Evolutionary conservation across 1,140 invertebrate species (phyloP), one percentile per base, ranked within the genome.

Genomic region (Formica exsecta): DNA sequence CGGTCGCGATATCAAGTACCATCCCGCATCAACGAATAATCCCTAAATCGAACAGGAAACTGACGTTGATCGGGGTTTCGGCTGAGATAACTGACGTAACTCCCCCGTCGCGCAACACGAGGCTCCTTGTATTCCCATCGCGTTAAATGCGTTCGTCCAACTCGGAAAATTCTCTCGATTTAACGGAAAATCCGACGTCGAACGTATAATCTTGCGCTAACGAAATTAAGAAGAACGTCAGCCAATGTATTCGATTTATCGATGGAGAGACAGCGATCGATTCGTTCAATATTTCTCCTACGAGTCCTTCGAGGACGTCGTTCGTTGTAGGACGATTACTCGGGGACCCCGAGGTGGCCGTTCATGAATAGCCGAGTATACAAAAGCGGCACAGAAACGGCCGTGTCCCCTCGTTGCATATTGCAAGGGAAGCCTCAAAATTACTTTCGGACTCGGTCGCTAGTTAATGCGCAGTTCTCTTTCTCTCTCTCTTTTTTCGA

Each of bases 371-470:
- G 71, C 71, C 81, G 68, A 73, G 54, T 83, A 68, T 83, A 83
- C 79, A 83, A 83, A 83, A 83, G 79, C 32, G 62, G n/a, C 76
- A 79, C 68, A 73, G 51, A 73, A 51, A 71, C 51, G 80, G 22
- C 61, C 13, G 44, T 83, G 73, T 83, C 80, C 79, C 38, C 74
- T 86, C 86, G 70, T 76, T 85, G 86, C 81, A 87, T 87, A 87
- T 87, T 87, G 73, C 83, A 87, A 85, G 86, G 81, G 83, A 85
- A 84, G 80, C 80, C 81, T 87, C 81, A 76, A 87, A 85, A 87
- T 87, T 87, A 87, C 83, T 76, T 87, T 85, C 86, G 65, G 74
- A 59, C 70, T 85, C 81, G 66, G 68, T 70, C 51, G 86, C 48
- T 81, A 64, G 79, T 85, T 81, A 87, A 87, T 86, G 85, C 79